Conservation (phyloP, 2,113 vertebrate species). For the Urocynchramus pylzowi region DNA sequence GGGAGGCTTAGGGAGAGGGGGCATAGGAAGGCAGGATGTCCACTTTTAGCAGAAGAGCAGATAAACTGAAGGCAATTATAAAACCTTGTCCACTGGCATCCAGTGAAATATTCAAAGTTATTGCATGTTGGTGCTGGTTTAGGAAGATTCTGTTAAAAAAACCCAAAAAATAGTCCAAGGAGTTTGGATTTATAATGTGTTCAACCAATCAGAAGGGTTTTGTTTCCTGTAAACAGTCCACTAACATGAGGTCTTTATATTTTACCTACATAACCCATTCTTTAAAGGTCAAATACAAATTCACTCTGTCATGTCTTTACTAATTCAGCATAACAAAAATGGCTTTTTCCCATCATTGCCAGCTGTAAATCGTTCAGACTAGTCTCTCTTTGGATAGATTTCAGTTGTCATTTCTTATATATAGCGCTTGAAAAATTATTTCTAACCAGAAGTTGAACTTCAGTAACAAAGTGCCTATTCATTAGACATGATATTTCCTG, state of each 20-base stretch:
- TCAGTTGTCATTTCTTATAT: constrained; percentile 41
- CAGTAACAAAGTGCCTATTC: constrained; percentile 52
- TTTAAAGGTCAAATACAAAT: constrained; percentile 23
- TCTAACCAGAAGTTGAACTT: constrained; percentile 52
- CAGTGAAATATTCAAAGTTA: background rate
- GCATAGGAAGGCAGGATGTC: background rate
- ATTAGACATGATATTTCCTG: constrained; percentile 42
- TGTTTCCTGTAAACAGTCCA: background rate
- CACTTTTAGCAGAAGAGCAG: background rate
- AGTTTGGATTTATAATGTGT: background rate
- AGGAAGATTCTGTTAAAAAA: background rate
- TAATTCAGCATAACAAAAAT: background rate
- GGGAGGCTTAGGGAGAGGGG: background rate
- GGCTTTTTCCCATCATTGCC: background rate
- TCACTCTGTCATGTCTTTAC: background rate
- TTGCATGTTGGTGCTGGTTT: background rate
- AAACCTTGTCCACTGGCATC: background rate
- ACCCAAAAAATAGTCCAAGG: background rate
- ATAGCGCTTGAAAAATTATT: constrained; percentile 44
- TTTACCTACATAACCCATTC: background rate
- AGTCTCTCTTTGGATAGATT: constrained; percentile 14
- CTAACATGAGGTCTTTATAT: background rate
- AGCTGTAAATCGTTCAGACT: background rate
- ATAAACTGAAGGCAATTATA: background rate
- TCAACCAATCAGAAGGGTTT: background rate